phyloP scores from a whole-genome alignment of 2,888 invertebrate genomes.

The Melanchra persicariae region DNA sequence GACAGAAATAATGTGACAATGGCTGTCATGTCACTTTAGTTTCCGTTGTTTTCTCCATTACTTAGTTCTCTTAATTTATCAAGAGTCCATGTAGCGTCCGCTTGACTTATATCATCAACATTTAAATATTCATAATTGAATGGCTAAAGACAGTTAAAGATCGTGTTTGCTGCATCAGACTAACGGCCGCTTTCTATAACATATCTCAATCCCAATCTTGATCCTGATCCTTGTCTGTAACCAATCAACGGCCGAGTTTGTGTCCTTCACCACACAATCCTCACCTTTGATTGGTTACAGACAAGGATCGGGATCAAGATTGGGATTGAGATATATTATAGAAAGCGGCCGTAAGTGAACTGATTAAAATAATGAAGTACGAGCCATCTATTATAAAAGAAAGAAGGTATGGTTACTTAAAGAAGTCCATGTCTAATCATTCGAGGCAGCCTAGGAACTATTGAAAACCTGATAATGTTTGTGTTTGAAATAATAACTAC shows the following conservation, averaged over 20 bases:
- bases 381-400: neutral
- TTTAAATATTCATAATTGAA: constrained; percentile 3
- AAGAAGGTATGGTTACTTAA: neutral
- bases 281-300: too few species aligned
- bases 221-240: too few species aligned
- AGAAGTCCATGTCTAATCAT: neutral
- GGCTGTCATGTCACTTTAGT: constrained; percentile 13
- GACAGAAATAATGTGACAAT: constrained; percentile 30
- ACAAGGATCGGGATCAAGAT: too few species aligned
- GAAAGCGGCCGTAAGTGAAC: too few species aligned
- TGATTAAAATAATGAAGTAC: too few species aligned
- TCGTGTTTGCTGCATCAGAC: constrained; percentile 2
- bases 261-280: too few species aligned
- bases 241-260: too few species aligned
- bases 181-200: too few species aligned
- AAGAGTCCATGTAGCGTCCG: constrained; percentile 19
- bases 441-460: neutral
- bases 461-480: neutral
- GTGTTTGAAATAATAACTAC: neutral
- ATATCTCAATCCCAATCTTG: too few species aligned
- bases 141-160: neutral
- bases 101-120: constrained; percentile 7
- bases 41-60: constrained; percentile 26
- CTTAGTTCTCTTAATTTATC: constrained; percentile 24
- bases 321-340: too few species aligned